Percentiles rank a stretch among this genome's conserved stretches.
These are phyloP conservation scores for Hydropotes inermis DNA, from an alignment of 2,113 vertebrate genomes.

Conservation along the genomic window DNA sequence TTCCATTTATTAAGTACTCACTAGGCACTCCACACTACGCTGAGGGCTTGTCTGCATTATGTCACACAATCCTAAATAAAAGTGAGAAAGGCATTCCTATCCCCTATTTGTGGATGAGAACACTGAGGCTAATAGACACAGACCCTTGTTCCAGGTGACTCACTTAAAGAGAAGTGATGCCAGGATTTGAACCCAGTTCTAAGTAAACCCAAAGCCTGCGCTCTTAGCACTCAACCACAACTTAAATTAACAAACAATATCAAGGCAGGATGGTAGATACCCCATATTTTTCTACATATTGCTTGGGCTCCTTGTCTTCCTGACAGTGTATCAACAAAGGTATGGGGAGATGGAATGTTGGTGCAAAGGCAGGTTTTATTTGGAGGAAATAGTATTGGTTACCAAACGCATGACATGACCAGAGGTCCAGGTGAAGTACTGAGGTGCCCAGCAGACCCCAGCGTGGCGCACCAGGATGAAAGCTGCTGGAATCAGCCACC, in stretches of 20 bases:
- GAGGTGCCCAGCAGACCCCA: not conserved
- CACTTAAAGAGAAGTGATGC: not conserved
- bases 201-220: not conserved
- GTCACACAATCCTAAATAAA: not conserved
- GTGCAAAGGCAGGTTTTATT: not conserved
- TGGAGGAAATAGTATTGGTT: not conserved
- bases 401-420: not conserved
- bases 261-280: not conserved
- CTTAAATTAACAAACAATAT: not conserved
- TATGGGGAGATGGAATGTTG: not conserved
- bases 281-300: not conserved
- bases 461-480: rapidly evolving
- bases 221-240: not conserved
- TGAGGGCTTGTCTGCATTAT: not conserved
- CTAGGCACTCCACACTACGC: not conserved
- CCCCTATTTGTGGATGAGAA: not conserved
- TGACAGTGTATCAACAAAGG: not conserved
- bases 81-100: not conserved
- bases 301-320: not conserved
- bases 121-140: not conserved
- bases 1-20: not conserved
- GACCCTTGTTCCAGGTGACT: not conserved
- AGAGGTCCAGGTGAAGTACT: not conserved
- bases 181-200: not conserved
- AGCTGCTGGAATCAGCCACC: not conserved